Conservation (phyloP, 1,140 invertebrate genomes). For the Carposina sasakii region DNA sequence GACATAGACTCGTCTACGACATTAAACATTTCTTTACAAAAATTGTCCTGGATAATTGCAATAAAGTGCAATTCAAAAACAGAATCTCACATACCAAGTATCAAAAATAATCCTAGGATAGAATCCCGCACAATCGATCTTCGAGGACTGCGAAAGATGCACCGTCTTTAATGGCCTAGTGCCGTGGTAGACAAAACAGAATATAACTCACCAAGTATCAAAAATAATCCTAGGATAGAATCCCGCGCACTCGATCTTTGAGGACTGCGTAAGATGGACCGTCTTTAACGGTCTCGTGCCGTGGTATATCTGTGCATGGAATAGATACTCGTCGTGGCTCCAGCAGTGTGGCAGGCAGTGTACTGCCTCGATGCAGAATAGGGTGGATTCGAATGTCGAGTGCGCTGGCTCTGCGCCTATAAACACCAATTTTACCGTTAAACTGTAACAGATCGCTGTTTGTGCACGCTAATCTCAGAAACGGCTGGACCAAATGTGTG, state of each 20-base stretch:
- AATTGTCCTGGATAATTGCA: too few relatives aligned
- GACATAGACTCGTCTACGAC: too few relatives aligned
- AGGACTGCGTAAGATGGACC: constrained; percentile 78
- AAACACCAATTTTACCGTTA: constrained; percentile 29
- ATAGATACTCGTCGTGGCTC: constrained; percentile 88
- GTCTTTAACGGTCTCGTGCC: constrained; percentile 85
- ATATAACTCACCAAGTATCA: constrained; percentile 82
- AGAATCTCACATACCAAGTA: constrained; percentile 83
- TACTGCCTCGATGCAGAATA: constrained; percentile 88
- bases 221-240: constrained; percentile 88
- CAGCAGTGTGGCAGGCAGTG: constrained; percentile 86
- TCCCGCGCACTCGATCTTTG: constrained; percentile 75
- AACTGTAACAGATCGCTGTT: too few relatives aligned
- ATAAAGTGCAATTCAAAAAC: too few relatives aligned
- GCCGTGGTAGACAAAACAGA: background rate
- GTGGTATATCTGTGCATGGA: constrained; percentile 89
- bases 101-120: constrained; percentile 89
- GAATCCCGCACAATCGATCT: constrained; percentile 78
- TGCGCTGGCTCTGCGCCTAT: constrained; percentile 78
- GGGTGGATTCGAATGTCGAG: constrained; percentile 83
- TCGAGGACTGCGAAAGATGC: constrained; percentile 77
- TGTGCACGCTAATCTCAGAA: too few relatives aligned
- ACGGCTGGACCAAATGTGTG: too few relatives aligned
- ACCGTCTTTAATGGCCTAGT: constrained; percentile 79
- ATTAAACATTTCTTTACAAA: too few relatives aligned